These are phyloP conservation scores for Furcifer pardalis DNA, from an alignment of 2,797 vertebrate species.

Conservation along the genomic window DNA sequence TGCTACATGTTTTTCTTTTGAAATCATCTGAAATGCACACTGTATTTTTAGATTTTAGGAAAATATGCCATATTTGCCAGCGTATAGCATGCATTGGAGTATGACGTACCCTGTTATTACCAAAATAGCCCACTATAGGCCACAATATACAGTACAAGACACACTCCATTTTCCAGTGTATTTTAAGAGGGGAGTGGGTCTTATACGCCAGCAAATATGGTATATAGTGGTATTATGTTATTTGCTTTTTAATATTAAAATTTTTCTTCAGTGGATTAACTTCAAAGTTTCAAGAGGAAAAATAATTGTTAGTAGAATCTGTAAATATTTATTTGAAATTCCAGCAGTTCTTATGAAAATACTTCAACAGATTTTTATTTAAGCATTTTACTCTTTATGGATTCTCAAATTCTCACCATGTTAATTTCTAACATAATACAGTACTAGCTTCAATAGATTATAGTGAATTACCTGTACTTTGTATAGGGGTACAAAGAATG, in stretches of 20 bases:
- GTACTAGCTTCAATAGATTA: background rate
- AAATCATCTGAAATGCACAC: background rate
- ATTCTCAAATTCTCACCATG: background rate
- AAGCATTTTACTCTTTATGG: background rate
- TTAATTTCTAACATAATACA: background rate
- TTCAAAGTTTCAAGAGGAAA: background rate
- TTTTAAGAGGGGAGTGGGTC: too few relatives aligned
- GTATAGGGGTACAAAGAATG: too few relatives aligned
- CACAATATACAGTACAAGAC: too few relatives aligned
- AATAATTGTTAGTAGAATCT: background rate
- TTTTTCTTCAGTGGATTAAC: background rate
- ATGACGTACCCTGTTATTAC: too few relatives aligned
- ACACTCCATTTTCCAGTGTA: too few relatives aligned
- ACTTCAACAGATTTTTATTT: background rate
- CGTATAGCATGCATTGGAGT: too few relatives aligned
- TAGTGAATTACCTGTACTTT: too few relatives aligned
- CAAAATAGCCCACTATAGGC: too few relatives aligned
- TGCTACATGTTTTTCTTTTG: background rate
- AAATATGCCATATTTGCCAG: too few relatives aligned
- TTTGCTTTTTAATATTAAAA: too few relatives aligned
- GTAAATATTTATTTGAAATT: background rate
- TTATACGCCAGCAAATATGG: too few relatives aligned
- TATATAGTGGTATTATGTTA: background rate
- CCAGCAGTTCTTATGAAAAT: background rate
- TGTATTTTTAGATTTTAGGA: background rate